Evolutionary conservation across 2,797 vertebrate species (phyloP), one percentile per base, ranked within the genome.

Genomic region (Microctenopoma lineatum): DNA sequence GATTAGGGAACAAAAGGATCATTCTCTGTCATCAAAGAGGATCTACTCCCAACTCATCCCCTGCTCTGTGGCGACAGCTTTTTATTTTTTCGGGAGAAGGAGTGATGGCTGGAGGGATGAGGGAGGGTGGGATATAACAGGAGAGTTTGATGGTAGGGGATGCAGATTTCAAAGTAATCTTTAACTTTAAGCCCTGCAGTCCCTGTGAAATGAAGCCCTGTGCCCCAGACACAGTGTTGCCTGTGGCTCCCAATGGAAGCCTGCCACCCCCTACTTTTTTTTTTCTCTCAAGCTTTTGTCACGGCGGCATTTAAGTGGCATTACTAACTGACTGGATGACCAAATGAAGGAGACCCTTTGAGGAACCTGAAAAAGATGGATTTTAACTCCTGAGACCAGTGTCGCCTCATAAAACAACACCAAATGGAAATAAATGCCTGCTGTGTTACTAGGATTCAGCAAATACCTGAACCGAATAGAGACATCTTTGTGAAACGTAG

Each of bases 11-110:
- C 94, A 95, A 94, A 94, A 93, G 93, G 90, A 94, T 93, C 93
- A 91, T 94, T 95, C 92, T 95, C 91, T 93, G 90, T 94, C 93
- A 94, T 94, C 94, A 95, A 95, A 95, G 93, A 91, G 91, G 90
- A 94, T 94, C 93, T 92, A 84, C 90, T 90, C 86, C 60, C 60
- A 79, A 89, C 92, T 94, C 93, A 94, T 94, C 93, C 90, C 65
- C 84, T 84, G 81, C 87, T 84, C 92, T 87, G 82, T 91, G 90
- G 92, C 84, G 80, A 92, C 93, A 91, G 92, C 91, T 94, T 93
- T 91, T 92, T 80, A 75, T 84, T 90, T 89, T 21, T 89, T 85
- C 1, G 9, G 70, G 79, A 57, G 66, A 16, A 64, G 81, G 85
- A 80, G 88, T 79, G 91, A 84, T 72, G 86, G 89, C 85, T 90